Evolutionary conservation across 2,797 vertebrate species (phyloP).

Genomic region (Sebastes itinus): DNA sequence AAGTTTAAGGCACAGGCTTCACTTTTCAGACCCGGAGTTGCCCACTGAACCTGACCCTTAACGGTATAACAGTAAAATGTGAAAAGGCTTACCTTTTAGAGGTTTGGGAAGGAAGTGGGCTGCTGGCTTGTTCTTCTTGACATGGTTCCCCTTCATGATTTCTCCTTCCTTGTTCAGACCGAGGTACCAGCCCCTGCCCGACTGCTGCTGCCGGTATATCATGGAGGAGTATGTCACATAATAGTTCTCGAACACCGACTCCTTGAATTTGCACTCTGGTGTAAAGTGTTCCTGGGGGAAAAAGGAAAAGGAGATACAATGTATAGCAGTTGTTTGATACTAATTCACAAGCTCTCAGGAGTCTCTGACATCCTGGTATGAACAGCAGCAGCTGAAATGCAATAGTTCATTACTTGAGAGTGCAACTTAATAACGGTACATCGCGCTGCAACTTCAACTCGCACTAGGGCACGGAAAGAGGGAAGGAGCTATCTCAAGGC

Average conservation of each 20-base stretch:
- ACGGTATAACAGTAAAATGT: background rate
- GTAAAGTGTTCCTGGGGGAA: constrained; percentile 96
- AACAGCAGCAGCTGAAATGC: constrained; percentile 33
- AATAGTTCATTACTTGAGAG: constrained; percentile 43
- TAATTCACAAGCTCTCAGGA: constrained; percentile 32
- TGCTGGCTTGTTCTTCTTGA: constrained; percentile 99
- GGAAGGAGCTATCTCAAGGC: background rate
- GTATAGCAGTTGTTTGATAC: constrained; percentile 22
- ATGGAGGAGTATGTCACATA: constrained; percentile 99
- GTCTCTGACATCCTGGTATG: constrained; percentile 27
- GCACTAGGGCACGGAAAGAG: background rate
- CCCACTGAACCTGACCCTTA: background rate
- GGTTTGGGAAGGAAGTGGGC: constrained; percentile 99
- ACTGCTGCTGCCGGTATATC: constrained; percentile 99
- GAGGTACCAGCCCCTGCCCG: constrained; percentile 98
- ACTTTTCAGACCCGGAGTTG: too few species aligned
- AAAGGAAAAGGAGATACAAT: constrained; percentile 28
- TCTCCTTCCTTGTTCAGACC: constrained; percentile 99
- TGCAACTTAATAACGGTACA: constrained; percentile 20
- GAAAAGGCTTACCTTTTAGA: constrained; percentile 89
- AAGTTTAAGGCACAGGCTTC: too few species aligned
- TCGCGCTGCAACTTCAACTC: background rate
- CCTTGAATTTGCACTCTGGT: constrained; percentile 99
- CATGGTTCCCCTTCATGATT: constrained; percentile 99
- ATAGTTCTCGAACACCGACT: constrained; percentile 99